Evolutionary conservation across 2,797 vertebrate species (phyloP).

Genomic region (Hapalemur alaotrensis): DNA sequence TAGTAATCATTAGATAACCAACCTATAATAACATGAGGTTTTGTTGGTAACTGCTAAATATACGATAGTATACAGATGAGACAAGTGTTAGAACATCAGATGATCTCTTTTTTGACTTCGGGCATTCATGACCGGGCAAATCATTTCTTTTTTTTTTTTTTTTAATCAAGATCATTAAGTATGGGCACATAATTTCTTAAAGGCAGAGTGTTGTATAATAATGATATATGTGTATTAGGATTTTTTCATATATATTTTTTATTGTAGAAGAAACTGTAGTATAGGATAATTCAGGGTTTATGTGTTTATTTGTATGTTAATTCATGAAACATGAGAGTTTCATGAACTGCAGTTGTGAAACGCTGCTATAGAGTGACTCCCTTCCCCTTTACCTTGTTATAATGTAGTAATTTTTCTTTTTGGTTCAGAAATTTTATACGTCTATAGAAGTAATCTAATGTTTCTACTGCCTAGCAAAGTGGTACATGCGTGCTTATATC

Average conservation of each 20-base stretch:
- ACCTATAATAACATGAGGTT: background rate
- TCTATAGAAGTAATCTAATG: constrained; percentile 39
- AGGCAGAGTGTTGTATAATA: constrained; percentile 38
- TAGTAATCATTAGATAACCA: background rate
- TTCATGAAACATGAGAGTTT: constrained; percentile 76
- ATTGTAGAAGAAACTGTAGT: constrained; percentile 46
- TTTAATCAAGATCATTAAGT: background rate
- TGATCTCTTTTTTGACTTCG: background rate
- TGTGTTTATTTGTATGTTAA: constrained; percentile 54
- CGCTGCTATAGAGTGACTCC: constrained; percentile 72
- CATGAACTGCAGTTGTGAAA: constrained; percentile 77
- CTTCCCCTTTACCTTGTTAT: constrained; percentile 64
- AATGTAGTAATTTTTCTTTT: constrained; percentile 44
- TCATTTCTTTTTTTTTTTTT: background rate
- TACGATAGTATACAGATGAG: background rate
- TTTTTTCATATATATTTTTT: constrained; percentile 53
- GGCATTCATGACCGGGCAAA: background rate
- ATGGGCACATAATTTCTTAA: constrained; percentile 38
- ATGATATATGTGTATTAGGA: background rate
- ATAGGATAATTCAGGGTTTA: constrained; percentile 57
- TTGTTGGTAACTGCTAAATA: background rate
- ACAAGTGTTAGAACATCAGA: background rate
- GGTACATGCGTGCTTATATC: background rate
- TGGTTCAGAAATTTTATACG: constrained; percentile 28
- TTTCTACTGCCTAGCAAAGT: constrained; percentile 52